Evolutionary conservation across 2,888 invertebrate genomes (phyloP).

Genomic region (Rhingia campestris): DNA sequence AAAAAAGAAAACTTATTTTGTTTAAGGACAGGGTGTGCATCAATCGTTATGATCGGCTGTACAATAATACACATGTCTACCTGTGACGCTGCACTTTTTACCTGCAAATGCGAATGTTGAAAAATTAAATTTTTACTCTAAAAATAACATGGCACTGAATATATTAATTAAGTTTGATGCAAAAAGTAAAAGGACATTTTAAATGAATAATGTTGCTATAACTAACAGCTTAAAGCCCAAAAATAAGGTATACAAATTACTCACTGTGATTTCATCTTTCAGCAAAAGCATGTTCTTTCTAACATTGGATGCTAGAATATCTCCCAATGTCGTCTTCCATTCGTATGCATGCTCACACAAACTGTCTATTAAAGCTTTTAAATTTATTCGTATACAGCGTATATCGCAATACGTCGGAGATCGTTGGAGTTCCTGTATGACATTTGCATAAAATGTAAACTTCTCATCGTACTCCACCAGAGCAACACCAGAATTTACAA

Average conservation of each 20-base stretch:
- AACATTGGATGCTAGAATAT: conserved; percentile 87
- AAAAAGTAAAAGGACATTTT: no score
- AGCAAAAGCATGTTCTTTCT: conserved; percentile 87
- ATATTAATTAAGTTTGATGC: no score
- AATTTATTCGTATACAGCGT: conserved; percentile 88
- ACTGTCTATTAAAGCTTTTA: conserved; percentile 87
- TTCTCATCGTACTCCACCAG: conserved; percentile 90
- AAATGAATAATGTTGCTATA: no score
- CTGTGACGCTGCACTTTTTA: no score
- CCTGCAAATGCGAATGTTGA: no score
- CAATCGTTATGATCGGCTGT: no score
- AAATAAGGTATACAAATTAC: conserved; percentile 71
- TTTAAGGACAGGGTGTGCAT: no score
- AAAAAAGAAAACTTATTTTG: no score
- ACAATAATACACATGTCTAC: no score
- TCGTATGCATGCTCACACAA: conserved; percentile 89
- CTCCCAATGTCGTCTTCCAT: conserved; percentile 91
- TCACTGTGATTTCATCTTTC: conserved; percentile 88
- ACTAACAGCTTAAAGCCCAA: no score
- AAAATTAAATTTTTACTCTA: no score
- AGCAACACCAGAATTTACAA: conserved; percentile 86
- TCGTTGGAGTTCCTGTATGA: conserved; percentile 86
- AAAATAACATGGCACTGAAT: no score
- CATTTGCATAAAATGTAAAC: conserved; percentile 91
- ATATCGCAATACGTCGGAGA: conserved; percentile 86